Conservation (phyloP, 2,113 vertebrate genomes). For the Channa maculata region DNA sequence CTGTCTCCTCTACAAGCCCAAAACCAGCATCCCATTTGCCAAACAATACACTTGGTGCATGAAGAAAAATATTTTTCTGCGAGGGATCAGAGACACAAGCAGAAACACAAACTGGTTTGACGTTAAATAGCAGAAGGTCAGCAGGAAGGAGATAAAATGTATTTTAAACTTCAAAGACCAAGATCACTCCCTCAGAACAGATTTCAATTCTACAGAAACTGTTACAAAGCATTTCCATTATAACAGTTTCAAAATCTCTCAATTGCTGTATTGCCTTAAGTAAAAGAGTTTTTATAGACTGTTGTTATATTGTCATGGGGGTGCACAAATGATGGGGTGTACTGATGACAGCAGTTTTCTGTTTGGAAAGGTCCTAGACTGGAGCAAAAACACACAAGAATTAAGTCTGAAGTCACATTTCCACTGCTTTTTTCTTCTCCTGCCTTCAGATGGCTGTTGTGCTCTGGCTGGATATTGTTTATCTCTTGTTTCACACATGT, state of each 20-base stretch:
- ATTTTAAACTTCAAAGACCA: neutral
- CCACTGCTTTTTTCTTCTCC: neutral
- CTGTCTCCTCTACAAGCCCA: neutral
- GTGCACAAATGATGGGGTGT: too few relatives aligned
- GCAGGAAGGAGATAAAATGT: neutral
- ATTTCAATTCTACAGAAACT: neutral
- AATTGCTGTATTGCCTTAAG: neutral
- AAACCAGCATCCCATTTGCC: conserved; percentile 12
- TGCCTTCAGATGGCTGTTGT: neutral
- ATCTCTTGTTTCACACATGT: neutral
- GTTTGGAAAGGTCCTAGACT: too few relatives aligned
- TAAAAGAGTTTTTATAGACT: neutral
- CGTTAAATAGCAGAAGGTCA: conserved; percentile 16
- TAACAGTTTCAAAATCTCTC: neutral
- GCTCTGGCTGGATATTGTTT: neutral
- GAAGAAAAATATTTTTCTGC: neutral
- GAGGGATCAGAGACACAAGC: neutral
- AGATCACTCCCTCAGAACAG: neutral
- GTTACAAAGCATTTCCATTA: neutral
- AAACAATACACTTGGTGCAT: neutral
- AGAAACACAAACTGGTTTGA: conserved; percentile 3
- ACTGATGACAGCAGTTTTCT: too few relatives aligned
- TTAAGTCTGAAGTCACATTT: neutral
- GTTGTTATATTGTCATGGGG: neutral
- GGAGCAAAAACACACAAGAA: neutral